Base-by-base conservation (phyloP, 1,140 invertebrate genomes). In the Anoplophora glabripennis region DNA sequence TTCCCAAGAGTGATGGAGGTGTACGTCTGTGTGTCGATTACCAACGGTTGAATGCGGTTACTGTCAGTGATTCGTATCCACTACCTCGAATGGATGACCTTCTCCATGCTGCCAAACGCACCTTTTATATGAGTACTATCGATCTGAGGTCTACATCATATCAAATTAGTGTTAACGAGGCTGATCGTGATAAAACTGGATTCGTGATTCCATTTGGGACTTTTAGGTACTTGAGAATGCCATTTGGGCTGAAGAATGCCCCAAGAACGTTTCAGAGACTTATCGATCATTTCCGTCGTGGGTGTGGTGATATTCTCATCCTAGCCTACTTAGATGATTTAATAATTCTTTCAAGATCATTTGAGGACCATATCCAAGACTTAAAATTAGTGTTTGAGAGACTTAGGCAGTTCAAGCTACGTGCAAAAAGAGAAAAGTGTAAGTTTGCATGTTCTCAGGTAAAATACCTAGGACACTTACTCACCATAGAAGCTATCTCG, bases 1-100 rank as follows among this genome's bases (percentile, higher is more conserved):
- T 28, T 28, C 21, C 21, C 21, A 28, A 28, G 5, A 5, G 5
- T 5, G 21, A 28, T 28, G 21, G 21, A 28, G 5, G 3, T 28
- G 5, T 28, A 28, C 21, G 21, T 28, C 15, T 18, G 1, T 77
- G 74, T 61, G 66, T 75, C 1, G 73, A 77, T 53, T 75, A 72
- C 47, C 36, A 73, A 11, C 61, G 59, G 14, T 48, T 75, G 1
- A 76, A 75, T 44, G 28, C 59, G 0, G 54, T 72, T 2, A 74
- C 75, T 0, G 62, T 66, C 11, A 53, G 54, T n/a, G 73, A 75
- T 47, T 46, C 58, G 1, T 80, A 74, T 59, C 78, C 79, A 4
- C 61, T 81, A 5, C 77, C 77, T 3, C 44, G 73, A 28, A 75
- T 80, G 3, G 76, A 79, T 35, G 76, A 79, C 14, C 48, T 74